Evolutionary conservation across 2,797 vertebrate species (phyloP).

Genomic region (Siniperca undulata): DNA sequence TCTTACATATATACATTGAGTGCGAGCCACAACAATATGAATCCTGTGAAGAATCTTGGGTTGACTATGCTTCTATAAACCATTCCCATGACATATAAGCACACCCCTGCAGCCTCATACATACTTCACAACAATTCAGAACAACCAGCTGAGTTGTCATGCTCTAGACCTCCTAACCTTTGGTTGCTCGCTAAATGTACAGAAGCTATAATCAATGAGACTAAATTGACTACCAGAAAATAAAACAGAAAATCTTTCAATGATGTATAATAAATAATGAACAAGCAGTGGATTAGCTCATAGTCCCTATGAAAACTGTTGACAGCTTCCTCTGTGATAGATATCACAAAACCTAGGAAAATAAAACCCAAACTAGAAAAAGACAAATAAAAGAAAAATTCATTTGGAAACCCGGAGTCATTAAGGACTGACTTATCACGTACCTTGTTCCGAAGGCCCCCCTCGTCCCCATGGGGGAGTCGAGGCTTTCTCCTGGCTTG

Average conservation of each 20-base stretch:
- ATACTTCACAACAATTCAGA: background rate
- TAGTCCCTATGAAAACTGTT: background rate
- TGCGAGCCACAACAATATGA: background rate
- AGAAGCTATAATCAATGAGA: background rate
- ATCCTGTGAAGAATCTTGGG: background rate
- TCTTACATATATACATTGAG: background rate
- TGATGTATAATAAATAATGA: background rate
- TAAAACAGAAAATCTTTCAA: background rate
- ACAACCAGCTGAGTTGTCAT: too few relatives aligned
- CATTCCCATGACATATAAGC: background rate
- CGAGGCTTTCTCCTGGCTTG: constrained; percentile 91
- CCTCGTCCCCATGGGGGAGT: constrained; percentile 89
- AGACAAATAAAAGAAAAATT: background rate
- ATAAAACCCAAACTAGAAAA: constrained; percentile 3
- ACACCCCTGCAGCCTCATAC: background rate
- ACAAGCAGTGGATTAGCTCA: background rate
- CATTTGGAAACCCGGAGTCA: background rate
- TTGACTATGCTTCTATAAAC: background rate
- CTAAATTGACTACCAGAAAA: background rate
- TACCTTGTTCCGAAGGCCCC: constrained; percentile 93
- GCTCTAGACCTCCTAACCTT: too few relatives aligned
- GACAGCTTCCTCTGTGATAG: background rate
- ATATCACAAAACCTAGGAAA: background rate
- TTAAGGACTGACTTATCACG: constrained; percentile 66
- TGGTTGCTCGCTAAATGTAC: background rate